These are phyloP conservation scores for Odontomyia ornata DNA, from an alignment of 2,888 invertebrate species.

Conservation along the genomic window DNA sequence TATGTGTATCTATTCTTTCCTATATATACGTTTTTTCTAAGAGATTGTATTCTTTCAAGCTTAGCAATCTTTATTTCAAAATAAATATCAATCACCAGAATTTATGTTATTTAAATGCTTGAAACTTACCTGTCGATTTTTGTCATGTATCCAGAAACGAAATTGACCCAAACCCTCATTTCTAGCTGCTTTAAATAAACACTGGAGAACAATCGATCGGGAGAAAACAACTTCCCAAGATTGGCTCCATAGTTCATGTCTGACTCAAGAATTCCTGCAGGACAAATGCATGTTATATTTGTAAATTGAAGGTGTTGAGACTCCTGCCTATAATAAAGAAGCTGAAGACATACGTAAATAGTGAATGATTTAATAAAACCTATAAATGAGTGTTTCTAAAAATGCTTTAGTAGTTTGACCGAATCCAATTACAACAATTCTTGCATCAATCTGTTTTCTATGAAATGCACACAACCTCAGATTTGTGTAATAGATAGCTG, in stretches of 20 bases:
- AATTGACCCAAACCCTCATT: slow-evolving; percentile 72
- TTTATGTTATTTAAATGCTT: too few species aligned
- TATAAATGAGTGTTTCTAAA: slow-evolving; percentile 68
- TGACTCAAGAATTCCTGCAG: slow-evolving; percentile 67
- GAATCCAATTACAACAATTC: slow-evolving; percentile 72
- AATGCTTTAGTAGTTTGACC: slow-evolving; percentile 72
- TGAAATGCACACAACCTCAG: slow-evolving; percentile 65
- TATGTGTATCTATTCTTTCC: too few species aligned
- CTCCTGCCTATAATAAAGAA: slow-evolving; percentile 56
- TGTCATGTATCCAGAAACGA: slow-evolving; percentile 70
- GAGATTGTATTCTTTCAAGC: too few species aligned
- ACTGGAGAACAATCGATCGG: slow-evolving; percentile 61
- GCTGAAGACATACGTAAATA: slow-evolving; percentile 43
- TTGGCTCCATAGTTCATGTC: background rate
- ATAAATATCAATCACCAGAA: too few species aligned
- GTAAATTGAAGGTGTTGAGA: slow-evolving; percentile 69
- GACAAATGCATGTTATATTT: slow-evolving; percentile 75
- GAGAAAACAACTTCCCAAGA: background rate
- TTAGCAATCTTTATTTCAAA: too few species aligned
- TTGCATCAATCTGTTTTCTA: slow-evolving; percentile 66
- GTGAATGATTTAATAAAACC: slow-evolving; percentile 56
- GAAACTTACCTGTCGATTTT: slow-evolving; percentile 68
- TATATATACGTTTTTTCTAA: too few species aligned
- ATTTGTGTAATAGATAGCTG: slow-evolving; percentile 65
- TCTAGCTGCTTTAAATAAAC: slow-evolving; percentile 69